Conservation (phyloP, 2,797 vertebrate species). For the Anguilla marmorata region DNA sequence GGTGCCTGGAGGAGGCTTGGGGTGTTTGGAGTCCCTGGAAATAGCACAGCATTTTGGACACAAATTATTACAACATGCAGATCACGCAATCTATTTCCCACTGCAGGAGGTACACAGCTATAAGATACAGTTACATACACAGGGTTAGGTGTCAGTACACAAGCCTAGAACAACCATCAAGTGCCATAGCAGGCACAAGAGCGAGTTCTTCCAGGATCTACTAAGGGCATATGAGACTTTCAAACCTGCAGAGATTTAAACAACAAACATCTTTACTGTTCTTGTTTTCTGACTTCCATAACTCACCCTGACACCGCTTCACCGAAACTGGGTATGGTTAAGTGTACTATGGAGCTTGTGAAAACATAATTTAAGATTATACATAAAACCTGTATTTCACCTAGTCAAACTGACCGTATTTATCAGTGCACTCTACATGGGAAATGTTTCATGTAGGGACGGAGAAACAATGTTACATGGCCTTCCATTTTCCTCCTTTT, state of each 20-base stretch:
- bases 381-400: background rate
- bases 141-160: background rate
- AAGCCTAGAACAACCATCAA: background rate
- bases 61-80: background rate
- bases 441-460: background rate
- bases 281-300: background rate
- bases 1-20: conserved; percentile 83
- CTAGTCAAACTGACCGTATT: background rate
- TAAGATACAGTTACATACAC: background rate
- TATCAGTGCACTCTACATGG: background rate
- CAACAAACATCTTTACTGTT: background rate
- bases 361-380: background rate
- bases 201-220: background rate
- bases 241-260: background rate
- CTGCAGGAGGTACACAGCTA: background rate
- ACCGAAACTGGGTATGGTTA: background rate
- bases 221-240: background rate
- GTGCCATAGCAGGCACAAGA: conserved; percentile 21
- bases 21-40: conserved; percentile 86
- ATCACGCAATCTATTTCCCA: background rate
- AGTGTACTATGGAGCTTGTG: background rate
- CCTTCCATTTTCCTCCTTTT: background rate
- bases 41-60: background rate
- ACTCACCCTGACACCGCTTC: background rate
- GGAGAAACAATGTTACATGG: background rate